Conservation (phyloP, 2,888 invertebrate genomes). For the Prionchulus punctatus region DNA sequence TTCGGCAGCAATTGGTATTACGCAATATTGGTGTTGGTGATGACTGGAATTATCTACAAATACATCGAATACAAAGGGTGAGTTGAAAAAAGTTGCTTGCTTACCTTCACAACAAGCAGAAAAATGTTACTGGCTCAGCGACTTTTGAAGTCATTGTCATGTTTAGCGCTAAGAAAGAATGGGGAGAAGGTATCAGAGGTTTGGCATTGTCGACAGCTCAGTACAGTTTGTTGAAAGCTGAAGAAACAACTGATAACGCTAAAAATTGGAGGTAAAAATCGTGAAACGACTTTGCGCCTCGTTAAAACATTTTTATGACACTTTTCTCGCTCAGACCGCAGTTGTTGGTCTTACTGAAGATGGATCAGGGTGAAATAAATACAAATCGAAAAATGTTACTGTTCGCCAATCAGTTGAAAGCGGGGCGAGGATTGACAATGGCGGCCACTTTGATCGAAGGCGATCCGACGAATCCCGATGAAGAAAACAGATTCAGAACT, state of each 20-base stretch:
- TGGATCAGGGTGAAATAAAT: constrained; percentile 41
- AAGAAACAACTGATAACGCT: constrained; percentile 93
- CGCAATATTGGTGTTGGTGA: constrained; percentile 75
- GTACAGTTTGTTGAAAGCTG: constrained; percentile 79
- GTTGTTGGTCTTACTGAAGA: constrained; percentile 74
- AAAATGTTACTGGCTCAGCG: neutral
- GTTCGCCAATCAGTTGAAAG: constrained; percentile 85
- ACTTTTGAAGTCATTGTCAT: too few species aligned
- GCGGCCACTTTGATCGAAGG: constrained; percentile 6
- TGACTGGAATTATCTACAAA: constrained; percentile 85
- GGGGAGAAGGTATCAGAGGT: constrained; percentile 98
- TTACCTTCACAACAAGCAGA: neutral
- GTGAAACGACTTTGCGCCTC: neutral
- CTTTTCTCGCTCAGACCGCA: constrained; percentile 70
- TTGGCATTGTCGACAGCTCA: constrained; percentile 91
- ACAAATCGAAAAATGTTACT: constrained; percentile 58
- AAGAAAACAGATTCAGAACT: constrained; percentile 11
- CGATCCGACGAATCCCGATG: constrained; percentile 13
- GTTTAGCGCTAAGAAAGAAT: constrained; percentile 91
- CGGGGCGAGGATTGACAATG: constrained; percentile 42
- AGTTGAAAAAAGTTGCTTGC: too few species aligned
- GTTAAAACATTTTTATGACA: neutral
- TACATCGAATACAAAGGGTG: constrained; percentile 91
- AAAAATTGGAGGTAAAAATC: constrained; percentile 70
- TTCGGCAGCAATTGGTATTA: constrained; percentile 96